Conservation (phyloP, 2,113 vertebrate species). For the Barbus barbus region DNA sequence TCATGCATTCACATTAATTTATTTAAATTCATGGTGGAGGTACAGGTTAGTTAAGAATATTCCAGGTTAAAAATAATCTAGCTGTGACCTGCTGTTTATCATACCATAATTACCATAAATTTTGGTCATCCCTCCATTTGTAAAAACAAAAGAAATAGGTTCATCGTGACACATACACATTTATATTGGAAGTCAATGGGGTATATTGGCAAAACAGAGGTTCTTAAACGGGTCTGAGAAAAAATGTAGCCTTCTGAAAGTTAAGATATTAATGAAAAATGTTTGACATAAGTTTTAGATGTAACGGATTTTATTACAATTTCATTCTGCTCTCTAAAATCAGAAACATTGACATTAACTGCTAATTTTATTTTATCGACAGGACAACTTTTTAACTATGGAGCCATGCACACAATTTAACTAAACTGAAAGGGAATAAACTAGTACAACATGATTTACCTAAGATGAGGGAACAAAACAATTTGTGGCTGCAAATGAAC, state of each 20-base stretch:
- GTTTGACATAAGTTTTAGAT: not conserved
- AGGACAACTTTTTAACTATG: no score
- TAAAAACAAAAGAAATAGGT: not conserved
- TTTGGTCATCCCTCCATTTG: not conserved
- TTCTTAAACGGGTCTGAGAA: not conserved
- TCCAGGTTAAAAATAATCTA: conserved; percentile 5
- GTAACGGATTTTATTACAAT: not conserved
- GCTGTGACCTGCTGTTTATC: not conserved
- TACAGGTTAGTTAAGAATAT: conserved; percentile 6
- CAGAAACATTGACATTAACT: not conserved
- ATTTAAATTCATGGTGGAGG: not conserved
- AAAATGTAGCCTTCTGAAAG: no score
- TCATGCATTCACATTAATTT: not conserved
- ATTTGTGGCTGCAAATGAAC: no score
- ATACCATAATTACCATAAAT: not conserved
- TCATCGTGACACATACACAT: not conserved
- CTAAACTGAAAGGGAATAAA: no score
- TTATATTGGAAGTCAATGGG: not conserved
- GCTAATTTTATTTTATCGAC: not conserved
- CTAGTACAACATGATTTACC: no score
- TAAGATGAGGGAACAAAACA: no score
- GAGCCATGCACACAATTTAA: not conserved
- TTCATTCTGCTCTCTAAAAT: not conserved
- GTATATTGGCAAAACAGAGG: not conserved
- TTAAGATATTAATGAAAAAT: not conserved